Conservation (phyloP, 2,113 vertebrate species). For the Cranoglanis bouderius region DNA sequence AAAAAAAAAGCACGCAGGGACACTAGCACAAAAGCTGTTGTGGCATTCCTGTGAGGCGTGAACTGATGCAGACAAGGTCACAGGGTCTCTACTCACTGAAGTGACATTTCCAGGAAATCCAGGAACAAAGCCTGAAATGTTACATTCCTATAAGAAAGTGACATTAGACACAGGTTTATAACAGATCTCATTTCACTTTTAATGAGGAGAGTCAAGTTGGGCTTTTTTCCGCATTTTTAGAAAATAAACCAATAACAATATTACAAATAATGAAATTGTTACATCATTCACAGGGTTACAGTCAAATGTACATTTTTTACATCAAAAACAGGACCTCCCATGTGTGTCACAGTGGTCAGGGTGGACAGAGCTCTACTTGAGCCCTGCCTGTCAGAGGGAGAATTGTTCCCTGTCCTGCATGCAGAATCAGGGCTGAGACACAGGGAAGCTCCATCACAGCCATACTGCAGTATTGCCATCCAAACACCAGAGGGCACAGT, state of each 20-base stretch:
- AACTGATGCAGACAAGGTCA: conserved; percentile 18
- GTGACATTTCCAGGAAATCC: conserved; percentile 16
- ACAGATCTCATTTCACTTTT: conserved; percentile 73
- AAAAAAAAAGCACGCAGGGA: conserved; percentile 28
- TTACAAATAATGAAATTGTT: conserved; percentile 86
- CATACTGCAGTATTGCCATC: conserved; percentile 36
- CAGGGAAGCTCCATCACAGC: conserved; percentile 20
- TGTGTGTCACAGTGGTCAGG: conserved; percentile 76
- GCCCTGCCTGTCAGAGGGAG: conserved; percentile 31
- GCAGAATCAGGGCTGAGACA: conserved; percentile 26
- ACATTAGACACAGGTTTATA: conserved; percentile 50
- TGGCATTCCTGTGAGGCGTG: conserved; percentile 20
- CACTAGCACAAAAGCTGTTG: conserved; percentile 22
- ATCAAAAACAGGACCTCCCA: conserved; percentile 69
- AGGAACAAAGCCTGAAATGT: neutral
- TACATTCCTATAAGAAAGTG: conserved; percentile 10
- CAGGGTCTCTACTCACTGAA: conserved; percentile 13
- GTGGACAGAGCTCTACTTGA: conserved; percentile 64
- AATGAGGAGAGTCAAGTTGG: conserved; percentile 81
- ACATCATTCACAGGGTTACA: conserved; percentile 87
- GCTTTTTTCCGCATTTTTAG: conserved; percentile 75
- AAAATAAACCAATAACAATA: conserved; percentile 85
- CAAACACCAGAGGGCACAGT: conserved; percentile 67
- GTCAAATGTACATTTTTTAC: conserved; percentile 84
- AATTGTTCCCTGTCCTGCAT: conserved; percentile 3